Evolutionary conservation across 2,113 vertebrate genomes (phyloP), one percentile per base, ranked within the genome.

Genomic region (Plecotus auritus): DNA sequence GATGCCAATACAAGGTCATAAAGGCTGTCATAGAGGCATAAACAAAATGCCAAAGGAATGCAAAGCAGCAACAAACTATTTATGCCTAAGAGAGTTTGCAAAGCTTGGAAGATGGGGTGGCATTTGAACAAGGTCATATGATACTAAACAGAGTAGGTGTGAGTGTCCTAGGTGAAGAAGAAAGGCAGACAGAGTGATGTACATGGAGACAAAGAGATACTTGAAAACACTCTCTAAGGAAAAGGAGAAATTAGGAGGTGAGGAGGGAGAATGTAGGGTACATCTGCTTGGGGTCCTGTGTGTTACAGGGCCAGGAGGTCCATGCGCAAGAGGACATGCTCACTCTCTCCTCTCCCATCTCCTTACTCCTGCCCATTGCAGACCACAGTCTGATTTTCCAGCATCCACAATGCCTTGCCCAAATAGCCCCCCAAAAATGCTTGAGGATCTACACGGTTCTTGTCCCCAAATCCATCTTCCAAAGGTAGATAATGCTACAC

Each of bases 221-320:
- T 74, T 42, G 7, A 28, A 94, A 72, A 35, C 4, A 89, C 30
- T 22, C 37, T 20, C n/a, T 10, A 54, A 32, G 83, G 42, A 37
- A 87, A 78, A 56, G 30, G 42, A 91, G 70, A 76, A 32, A 26
- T 47, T 22, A 16, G 13, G 54, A 64, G 17, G 10, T 9, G 14
- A 37, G 11, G 10, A 9, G 14, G 42, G 11, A 18, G 35, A 54
- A 47, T 0, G 1, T 1, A 59, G 51, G 9, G 9, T 42, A 3
- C 2, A 8, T 3, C 59, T 88, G 17, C 51, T 49, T 11, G 26
- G 56, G 30, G 17, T n/a, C 14, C 26, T 45, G 2, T 32, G 56
- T 7, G 1, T 47, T 30, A 2, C 9, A 72, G 47, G n/a, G 26
- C 7, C 51, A 17, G 51, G 35, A 89, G 35, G 22, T 54, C 59